Evolutionary conservation across 2,797 vertebrate species (phyloP).

Genomic region (Sparidentex hasta): DNA sequence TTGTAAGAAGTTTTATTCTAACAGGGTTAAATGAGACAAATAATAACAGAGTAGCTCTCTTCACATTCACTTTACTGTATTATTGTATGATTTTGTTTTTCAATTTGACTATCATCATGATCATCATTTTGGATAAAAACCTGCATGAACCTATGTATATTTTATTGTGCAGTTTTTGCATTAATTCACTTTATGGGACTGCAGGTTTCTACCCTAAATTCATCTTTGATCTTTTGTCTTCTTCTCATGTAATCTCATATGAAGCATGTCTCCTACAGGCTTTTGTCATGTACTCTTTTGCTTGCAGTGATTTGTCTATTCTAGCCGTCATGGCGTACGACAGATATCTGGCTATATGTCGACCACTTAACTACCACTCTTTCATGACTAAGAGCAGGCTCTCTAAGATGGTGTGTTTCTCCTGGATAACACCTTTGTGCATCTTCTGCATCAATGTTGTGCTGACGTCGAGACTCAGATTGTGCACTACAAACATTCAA

Average conservation of each 20-base stretch:
- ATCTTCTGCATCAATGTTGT: conserved; percentile 2
- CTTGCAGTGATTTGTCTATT: conserved; percentile 54
- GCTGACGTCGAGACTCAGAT: not conserved
- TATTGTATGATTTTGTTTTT: conserved; percentile 54
- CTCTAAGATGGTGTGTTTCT: conserved; percentile 50
- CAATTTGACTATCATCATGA: conserved; percentile 40
- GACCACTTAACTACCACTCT: conserved; percentile 57
- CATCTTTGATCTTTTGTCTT: conserved; percentile 46
- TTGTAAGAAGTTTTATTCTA: conserved; percentile 50
- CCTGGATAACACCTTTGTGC: conserved; percentile 50
- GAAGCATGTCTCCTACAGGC: conserved; percentile 59
- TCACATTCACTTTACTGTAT: conserved; percentile 51
- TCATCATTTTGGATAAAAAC: conserved; percentile 57
- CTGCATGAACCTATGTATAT: conserved; percentile 77
- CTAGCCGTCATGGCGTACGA: conserved; percentile 73
- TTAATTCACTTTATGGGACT: conserved; percentile 63
- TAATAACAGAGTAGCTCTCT: conserved; percentile 44
- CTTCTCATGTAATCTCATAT: conserved; percentile 53
- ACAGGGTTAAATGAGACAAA: conserved; percentile 65
- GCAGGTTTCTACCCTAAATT: conserved; percentile 72
- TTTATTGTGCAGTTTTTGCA: conserved; percentile 58
- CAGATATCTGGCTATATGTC: conserved; percentile 74
- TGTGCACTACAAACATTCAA: not conserved
- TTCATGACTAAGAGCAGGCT: conserved; percentile 59
- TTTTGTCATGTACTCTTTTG: conserved; percentile 64